Base-by-base conservation (phyloP, 2,888 invertebrate species). In the Apotomis turbidana region DNA sequence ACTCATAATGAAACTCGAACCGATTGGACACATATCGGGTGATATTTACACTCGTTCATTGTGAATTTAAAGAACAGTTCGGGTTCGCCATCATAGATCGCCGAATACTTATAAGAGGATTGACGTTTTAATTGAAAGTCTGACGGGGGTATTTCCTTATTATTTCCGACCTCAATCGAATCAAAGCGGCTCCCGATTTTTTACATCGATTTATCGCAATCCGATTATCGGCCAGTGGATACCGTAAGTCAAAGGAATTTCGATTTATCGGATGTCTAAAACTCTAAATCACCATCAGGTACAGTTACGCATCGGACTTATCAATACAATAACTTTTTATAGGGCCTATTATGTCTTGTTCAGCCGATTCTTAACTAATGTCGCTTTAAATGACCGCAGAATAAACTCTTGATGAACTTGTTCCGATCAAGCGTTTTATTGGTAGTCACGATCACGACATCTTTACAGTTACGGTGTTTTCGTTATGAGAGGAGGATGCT, bases 141-240 rank as follows among this genome's bases (percentile, higher is more conserved):
- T 15, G 27, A 54, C 51, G 52, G 59, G 59, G 54, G 60, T 27
- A 68, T 69, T 54, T 36, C 69, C 69, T 64, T 66, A 90, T 89
- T 89, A 85, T 89, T 89, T 85, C 89, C 85, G 85, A 86, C 81
- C 84, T 80, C 83, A 85, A 85, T 83, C 85, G 83, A 87, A 87
- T 46, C 46, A 55, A 38, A 86, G 80, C 81, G 78, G 83, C 78
- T 82, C 77, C 77, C 77, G 77, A 80, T 83, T 87, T 87, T 89
- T 84, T 41, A 77, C 84, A 86, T 83, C 85, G 84, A 85, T 87
- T 87, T 84, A 82, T 83, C 83, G 84, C 85, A 85, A 90, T 88
- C 84, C 81, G 88, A 90, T 91, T 88, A 87, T 86, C 83, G 84
- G 87, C 90, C 90, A 90, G 89, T 88, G 87, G 86, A 81, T 89